phyloP scores from a whole-genome alignment of 2,797 vertebrate genomes.

The Heterohyrax brucei region DNA sequence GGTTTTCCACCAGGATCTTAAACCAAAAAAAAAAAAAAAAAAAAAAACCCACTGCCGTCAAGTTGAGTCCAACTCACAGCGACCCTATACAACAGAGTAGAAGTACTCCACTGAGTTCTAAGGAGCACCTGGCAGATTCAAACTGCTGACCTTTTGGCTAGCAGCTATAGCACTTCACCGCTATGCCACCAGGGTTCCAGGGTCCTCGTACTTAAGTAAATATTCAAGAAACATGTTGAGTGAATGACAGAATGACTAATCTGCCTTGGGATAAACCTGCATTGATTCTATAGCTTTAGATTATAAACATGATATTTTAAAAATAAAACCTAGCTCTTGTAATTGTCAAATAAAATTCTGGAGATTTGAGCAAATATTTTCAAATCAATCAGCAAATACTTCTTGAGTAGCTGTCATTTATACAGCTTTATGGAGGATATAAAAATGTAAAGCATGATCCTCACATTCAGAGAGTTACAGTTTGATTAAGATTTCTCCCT shows the following conservation, averaged over 20 bases:
- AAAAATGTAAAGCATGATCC: slow-evolving; percentile 55
- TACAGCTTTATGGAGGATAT: background rate
- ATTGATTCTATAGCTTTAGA: slow-evolving; percentile 28
- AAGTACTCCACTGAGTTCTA: too few relatives aligned
- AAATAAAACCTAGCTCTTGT: slow-evolving; percentile 16
- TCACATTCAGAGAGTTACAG: slow-evolving; percentile 13
- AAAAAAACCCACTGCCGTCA: too few relatives aligned
- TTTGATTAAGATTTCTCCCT: slow-evolving; percentile 65
- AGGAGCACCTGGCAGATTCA: background rate
- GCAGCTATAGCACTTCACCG: background rate
- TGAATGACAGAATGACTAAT: background rate
- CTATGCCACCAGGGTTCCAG: background rate
- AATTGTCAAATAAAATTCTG: slow-evolving; percentile 65
- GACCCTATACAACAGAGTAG: too few relatives aligned
- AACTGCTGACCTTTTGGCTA: background rate
- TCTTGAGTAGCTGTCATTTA: slow-evolving; percentile 57
- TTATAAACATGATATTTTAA: slow-evolving; percentile 15
- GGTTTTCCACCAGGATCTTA: too few relatives aligned
- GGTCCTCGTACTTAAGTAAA: background rate
- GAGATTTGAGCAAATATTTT: slow-evolving; percentile 69
- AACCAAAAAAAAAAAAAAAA: too few relatives aligned
- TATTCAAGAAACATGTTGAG: background rate
- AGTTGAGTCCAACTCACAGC: too few relatives aligned
- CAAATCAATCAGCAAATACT: slow-evolving; percentile 63
- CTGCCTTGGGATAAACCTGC: slow-evolving; percentile 18